Evolutionary conservation across 2,113 vertebrate species (phyloP).

Genomic region (Paramormyrops kingsleyae): DNA sequence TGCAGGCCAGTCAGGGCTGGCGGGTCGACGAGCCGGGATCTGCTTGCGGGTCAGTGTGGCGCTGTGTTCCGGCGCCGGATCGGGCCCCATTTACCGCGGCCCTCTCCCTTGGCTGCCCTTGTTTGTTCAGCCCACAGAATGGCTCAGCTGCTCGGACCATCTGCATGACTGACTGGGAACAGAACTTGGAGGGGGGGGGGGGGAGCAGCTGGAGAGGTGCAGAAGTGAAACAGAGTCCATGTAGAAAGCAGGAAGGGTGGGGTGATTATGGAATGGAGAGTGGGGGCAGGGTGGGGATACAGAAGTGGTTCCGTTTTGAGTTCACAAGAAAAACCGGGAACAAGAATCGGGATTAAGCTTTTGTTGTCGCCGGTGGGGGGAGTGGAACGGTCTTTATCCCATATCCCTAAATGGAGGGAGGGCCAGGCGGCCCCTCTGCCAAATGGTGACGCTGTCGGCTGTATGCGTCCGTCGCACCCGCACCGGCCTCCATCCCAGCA

Average conservation of each 20-base stretch:
- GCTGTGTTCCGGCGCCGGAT: background rate
- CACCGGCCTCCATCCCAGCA: background rate
- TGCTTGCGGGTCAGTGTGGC: background rate
- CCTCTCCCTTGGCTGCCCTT: constrained; percentile 40
- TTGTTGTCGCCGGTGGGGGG: background rate
- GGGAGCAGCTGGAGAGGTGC: constrained; percentile 20
- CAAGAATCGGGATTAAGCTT: background rate
- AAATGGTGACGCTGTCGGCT: background rate
- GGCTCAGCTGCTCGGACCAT: constrained; percentile 66
- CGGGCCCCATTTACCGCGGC: background rate
- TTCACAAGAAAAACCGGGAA: background rate
- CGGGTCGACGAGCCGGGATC: background rate
- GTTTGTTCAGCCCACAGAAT: constrained; percentile 20
- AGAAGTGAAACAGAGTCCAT: background rate
- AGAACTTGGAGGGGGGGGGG: constrained; percentile 32
- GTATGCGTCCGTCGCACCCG: background rate
- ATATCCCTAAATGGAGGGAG: background rate
- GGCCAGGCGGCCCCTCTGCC: background rate
- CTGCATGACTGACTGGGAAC: constrained; percentile 61
- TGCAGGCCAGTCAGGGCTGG: background rate
- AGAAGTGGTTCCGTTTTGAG: background rate
- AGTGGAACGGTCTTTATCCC: background rate
- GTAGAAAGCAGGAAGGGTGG: constrained; percentile 18
- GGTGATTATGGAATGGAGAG: background rate
- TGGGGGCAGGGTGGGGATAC: background rate